Base-by-base conservation (phyloP, 2,888 invertebrate genomes). In the Drosophila lacicola region DNA sequence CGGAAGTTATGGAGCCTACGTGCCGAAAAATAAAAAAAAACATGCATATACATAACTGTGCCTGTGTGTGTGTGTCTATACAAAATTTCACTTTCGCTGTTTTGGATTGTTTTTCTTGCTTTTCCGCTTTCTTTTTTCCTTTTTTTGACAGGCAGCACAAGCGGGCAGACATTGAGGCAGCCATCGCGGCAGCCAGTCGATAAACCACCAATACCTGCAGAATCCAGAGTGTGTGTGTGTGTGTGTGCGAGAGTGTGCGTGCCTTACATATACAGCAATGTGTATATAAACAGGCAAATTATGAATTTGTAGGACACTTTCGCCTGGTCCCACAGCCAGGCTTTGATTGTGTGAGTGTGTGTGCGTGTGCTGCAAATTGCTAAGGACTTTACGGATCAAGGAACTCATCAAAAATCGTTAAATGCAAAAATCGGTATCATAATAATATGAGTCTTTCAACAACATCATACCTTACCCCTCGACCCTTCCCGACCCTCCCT, bases 361-460 rank as follows among this genome's bases (percentile, higher is more conserved):
- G 63, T 54, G 55, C 51, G 73, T 57, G 62, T 68, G 69, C 63
- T 66, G 53, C 60, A 81, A 77, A 74, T 67, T 70, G 72, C 67
- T 76, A 66, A 76, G 80, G 80, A 78, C 87, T 85, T 90, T 77
- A 89, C 84, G 86, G 86, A 90, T 90, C 89, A 90, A 76, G 78
- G 81, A 83, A 74, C 79, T 80, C 89, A 86, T 90, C 90, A 90
- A 80, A 90, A 90, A 89, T 85, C 86, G 84, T 82, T 79, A 79
- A 78, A 80, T 79, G 78, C 81, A 66, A 79, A 83, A 83, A 78
- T 69, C 58, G 82, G 72, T 67, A 76, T 49, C 70, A 74, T 17
- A 69, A 69, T 45, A 74, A 66, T 17, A 44, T 47, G 54, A 44
- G 19, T 51, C 34, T 45, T 34, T 47, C 2, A 44, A 42, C 54